phyloP scores from a whole-genome alignment of 2,797 vertebrate genomes.

The Sebastiscus tertius region DNA sequence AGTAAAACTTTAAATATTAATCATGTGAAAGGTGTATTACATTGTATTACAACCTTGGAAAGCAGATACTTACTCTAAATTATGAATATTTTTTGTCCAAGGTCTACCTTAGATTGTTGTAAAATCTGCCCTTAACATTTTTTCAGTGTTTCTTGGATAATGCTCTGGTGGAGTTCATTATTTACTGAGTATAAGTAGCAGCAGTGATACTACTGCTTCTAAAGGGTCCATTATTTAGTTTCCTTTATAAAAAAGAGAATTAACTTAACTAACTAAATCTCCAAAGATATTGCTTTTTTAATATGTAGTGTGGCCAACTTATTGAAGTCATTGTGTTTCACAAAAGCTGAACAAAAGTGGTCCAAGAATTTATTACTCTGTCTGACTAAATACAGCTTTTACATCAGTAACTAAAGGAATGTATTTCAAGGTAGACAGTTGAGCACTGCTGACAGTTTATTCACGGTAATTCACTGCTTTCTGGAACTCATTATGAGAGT shows the following conservation, averaged over 20 bases:
- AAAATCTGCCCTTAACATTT: background rate
- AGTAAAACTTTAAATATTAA: constrained; percentile 4
- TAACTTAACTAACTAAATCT: background rate
- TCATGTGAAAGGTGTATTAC: constrained; percentile 5
- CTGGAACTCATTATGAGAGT: background rate
- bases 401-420: background rate
- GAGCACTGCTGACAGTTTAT: background rate
- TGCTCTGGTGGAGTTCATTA: background rate
- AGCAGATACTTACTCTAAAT: background rate
- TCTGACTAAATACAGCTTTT: background rate
- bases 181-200: background rate
- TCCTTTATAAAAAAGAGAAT: background rate
- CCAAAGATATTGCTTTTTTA: background rate
- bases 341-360: background rate
- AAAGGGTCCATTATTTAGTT: background rate
- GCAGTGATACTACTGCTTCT: background rate
- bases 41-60: constrained; percentile 6
- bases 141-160: background rate
- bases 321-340: background rate
- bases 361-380: background rate
- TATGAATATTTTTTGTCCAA: background rate
- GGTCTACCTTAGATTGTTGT: background rate
- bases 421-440: background rate
- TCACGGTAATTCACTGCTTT: background rate
- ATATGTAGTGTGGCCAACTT: background rate